Evolutionary conservation across 2,113 vertebrate genomes (phyloP).

Genomic region (Gadus macrocephalus): DNA sequence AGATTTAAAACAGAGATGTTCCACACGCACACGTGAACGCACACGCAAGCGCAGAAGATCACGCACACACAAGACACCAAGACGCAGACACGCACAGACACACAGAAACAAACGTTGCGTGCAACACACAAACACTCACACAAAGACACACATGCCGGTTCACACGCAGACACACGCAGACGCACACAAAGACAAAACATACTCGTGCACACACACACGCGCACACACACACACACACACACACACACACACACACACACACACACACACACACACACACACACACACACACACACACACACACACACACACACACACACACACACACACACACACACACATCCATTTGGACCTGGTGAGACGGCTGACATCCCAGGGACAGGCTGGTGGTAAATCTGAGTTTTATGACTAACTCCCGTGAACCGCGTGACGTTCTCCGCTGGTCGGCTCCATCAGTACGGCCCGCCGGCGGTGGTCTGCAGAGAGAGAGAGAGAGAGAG

Average conservation of each 20-base stretch:
- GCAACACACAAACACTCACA: conserved; percentile 9
- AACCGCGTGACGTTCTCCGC: conserved; percentile 4
- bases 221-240: not conserved
- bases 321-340: too few relatives aligned
- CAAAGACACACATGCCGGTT: not conserved
- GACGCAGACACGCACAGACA: not conserved
- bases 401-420: conserved; percentile 31
- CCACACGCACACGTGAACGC: too few relatives aligned
- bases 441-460: too few relatives aligned
- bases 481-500: too few relatives aligned
- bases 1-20: too few relatives aligned
- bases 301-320: too few relatives aligned
- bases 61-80: conserved; percentile 1
- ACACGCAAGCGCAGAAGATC: too few relatives aligned
- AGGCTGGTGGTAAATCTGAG: conserved; percentile 40
- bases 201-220: too few relatives aligned
- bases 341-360: conserved; percentile 25
- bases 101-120: too few relatives aligned
- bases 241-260: not conserved
- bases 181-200: not conserved
- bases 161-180: too few relatives aligned
- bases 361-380: conserved; percentile 30
- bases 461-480: too few relatives aligned
- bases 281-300: too few relatives aligned
- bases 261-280: not conserved